phyloP scores from a whole-genome alignment of 2,888 invertebrate genomes.

The Choreutis nemorana region DNA sequence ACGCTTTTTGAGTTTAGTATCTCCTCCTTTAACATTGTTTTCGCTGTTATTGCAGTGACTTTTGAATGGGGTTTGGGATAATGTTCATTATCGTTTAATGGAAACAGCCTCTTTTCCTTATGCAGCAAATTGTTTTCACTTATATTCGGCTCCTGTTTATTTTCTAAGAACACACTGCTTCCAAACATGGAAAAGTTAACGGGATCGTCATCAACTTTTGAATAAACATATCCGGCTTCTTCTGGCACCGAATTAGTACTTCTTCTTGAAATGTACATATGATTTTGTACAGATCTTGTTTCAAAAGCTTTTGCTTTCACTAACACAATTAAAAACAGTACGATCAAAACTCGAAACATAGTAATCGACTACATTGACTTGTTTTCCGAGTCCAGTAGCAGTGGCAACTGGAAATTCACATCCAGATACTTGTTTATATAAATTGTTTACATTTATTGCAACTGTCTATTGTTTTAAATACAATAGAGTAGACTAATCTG shows the following conservation, averaged over 20 bases:
- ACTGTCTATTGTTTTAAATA: slow-evolving; percentile 39
- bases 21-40: too few relatives aligned
- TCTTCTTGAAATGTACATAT: slow-evolving; percentile 22
- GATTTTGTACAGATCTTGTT: slow-evolving; percentile 21
- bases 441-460: slow-evolving; percentile 33
- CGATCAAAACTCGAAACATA: slow-evolving; percentile 24
- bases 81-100: too few relatives aligned
- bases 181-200: slow-evolving; percentile 15
- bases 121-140: too few relatives aligned
- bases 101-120: too few relatives aligned
- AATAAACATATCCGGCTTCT: slow-evolving; percentile 24
- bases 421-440: slow-evolving; percentile 38
- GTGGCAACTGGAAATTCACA: slow-evolving; percentile 32
- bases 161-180: too few relatives aligned
- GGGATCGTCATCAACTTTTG: slow-evolving; percentile 19
- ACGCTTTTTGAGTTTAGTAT: too few relatives aligned
- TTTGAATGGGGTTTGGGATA: too few relatives aligned
- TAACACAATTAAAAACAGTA: slow-evolving; percentile 22
- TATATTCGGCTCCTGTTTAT: too few relatives aligned
- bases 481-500: slow-evolving; percentile 27
- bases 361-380: slow-evolving; percentile 21
- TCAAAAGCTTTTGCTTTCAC: slow-evolving; percentile 19
- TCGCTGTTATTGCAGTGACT: too few relatives aligned
- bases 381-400: slow-evolving; percentile 17
- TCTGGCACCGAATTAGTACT: slow-evolving; percentile 21